These are phyloP conservation scores for Popillia japonica DNA, from an alignment of 1,140 invertebrate genomes.

Conservation along the genomic window DNA sequence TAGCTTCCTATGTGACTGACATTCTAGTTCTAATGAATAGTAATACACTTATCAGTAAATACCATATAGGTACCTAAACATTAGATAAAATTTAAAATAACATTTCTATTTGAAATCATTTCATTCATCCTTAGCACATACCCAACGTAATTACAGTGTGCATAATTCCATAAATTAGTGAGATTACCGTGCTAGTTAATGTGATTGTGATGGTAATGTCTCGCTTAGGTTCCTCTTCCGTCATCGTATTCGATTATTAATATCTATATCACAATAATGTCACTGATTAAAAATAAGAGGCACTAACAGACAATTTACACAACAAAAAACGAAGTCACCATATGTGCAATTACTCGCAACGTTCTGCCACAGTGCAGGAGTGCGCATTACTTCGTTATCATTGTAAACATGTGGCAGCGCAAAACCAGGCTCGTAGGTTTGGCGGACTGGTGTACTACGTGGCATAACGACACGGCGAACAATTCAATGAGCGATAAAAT, in stretches of 20 bases:
- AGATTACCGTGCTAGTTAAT: neutral
- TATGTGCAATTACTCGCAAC: conserved; percentile 1
- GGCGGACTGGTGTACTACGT: neutral
- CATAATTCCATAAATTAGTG: neutral
- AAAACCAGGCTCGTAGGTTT: neutral
- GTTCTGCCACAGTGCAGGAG: neutral
- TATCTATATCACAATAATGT: neutral
- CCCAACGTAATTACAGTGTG: neutral
- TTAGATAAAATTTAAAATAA: neutral
- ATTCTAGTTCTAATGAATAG: too few species aligned
- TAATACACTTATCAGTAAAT: neutral
- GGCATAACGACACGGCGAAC: neutral
- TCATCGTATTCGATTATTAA: neutral
- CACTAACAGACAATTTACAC: neutral
- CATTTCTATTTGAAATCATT: neutral
- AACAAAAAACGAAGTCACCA: neutral
- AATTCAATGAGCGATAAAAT: conserved; percentile 20
- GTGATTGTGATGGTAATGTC: neutral
- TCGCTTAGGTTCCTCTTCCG: neutral
- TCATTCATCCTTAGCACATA: neutral
- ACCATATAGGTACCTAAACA: neutral
- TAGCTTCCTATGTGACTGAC: too few species aligned
- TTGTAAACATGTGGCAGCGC: conserved; percentile 15
- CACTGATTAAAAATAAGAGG: neutral
- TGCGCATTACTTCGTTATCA: conserved; percentile 1